Evolutionary conservation across 2,113 vertebrate genomes (phyloP).

Genomic region (Atractosteus spatula): DNA sequence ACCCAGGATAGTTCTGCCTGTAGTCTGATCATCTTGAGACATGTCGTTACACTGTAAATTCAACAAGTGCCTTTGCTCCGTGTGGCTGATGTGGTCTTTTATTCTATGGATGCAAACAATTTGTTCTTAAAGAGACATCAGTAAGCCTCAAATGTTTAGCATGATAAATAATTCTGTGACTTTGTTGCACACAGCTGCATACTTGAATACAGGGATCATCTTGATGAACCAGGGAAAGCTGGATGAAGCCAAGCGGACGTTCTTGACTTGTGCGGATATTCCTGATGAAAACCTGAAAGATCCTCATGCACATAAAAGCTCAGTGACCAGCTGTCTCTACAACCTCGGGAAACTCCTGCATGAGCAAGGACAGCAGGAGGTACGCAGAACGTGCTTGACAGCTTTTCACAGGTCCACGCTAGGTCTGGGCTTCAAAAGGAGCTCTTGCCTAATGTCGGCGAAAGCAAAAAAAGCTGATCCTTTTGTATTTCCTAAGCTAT

Average conservation of each 20-base stretch:
- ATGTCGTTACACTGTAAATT: too few relatives aligned
- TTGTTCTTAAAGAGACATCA: constrained; percentile 33
- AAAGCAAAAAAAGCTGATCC: too few relatives aligned
- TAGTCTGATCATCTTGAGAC: too few relatives aligned
- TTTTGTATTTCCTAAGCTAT: too few relatives aligned
- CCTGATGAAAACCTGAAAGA: constrained; percentile 98
- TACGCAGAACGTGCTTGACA: constrained; percentile 33
- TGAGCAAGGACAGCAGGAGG: constrained; percentile 95
- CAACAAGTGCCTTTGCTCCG: constrained; percentile 22
- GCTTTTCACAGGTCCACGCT: too few relatives aligned
- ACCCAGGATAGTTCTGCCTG: too few relatives aligned
- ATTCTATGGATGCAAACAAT: constrained; percentile 38
- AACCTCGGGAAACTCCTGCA: constrained; percentile 96
- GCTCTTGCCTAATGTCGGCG: too few relatives aligned
- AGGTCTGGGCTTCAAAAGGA: too few relatives aligned
- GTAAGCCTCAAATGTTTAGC: constrained; percentile 43
- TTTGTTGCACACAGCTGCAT: constrained; percentile 73
- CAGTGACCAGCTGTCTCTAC: constrained; percentile 96
- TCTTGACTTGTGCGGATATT: constrained; percentile 94
- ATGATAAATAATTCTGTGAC: not conserved
- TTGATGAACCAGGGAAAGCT: constrained; percentile 92
- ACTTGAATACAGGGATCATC: constrained; percentile 98
- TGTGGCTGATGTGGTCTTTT: constrained; percentile 25
- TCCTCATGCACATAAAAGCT: constrained; percentile 95
- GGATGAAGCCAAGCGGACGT: constrained; percentile 89